These are phyloP conservation scores for Delphinapterus leucas DNA, from an alignment of 2,113 vertebrate species.

Conservation along the genomic window DNA sequence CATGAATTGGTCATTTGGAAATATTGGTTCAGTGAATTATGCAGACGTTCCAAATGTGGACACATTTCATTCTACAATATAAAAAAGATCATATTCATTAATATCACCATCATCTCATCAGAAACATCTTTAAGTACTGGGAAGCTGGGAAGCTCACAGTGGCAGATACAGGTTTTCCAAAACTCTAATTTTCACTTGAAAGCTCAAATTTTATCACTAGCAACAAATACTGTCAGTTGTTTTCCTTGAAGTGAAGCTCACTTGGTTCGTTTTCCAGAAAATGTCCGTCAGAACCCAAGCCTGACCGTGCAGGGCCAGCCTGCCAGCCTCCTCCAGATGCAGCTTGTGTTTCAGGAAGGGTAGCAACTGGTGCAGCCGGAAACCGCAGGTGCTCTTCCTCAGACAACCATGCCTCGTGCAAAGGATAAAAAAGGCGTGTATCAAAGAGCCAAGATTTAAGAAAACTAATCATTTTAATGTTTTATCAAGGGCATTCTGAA, in stretches of 20 bases:
- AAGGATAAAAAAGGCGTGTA: neutral
- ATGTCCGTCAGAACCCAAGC: neutral
- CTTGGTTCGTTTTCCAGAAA: neutral
- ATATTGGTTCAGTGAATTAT: neutral
- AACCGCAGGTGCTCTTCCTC: neutral
- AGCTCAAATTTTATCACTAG: neutral
- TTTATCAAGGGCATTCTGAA: neutral
- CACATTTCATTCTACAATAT: neutral
- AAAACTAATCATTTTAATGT: neutral
- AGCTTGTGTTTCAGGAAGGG: rapidly evolving
- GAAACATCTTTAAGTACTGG: neutral
- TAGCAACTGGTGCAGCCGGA: rapidly evolving
- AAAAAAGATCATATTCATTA: neutral
- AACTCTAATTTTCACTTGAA: neutral
- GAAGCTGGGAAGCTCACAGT: neutral
- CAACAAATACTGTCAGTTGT: neutral
- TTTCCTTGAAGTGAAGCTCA: neutral
- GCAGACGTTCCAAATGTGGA: neutral
- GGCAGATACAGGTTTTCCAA: neutral
- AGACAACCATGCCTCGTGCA: neutral
- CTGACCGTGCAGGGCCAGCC: rapidly evolving
- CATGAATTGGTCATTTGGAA: neutral
- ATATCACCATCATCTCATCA: neutral
- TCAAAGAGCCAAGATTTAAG: neutral
- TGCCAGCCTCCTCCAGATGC: neutral